Evolutionary conservation across 2,113 vertebrate genomes (phyloP), one percentile per base, ranked within the genome.

Genomic region (Nothoprocta perdicaria): DNA sequence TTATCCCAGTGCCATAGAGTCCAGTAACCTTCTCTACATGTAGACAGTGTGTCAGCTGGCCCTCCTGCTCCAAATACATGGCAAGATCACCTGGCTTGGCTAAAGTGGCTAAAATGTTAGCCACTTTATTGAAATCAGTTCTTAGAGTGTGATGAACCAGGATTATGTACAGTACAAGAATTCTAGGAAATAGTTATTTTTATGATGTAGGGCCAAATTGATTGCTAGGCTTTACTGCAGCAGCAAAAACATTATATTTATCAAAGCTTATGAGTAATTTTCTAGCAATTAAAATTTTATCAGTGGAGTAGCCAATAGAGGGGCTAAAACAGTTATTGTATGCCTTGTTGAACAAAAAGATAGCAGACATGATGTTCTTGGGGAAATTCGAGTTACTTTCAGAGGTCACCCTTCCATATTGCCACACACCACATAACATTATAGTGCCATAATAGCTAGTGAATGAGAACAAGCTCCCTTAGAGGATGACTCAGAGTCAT

Each of bases 201-300:
- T 31, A 19, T 71, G 61, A 60, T 29, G 61, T 24, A 53, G 75
- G 45, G 57, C 61, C 58, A 89, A 62, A 45, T 86, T 2, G 68
- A 57, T 62, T 84, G 29, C 53, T 27, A n/a, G 65, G 21, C 29
- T 68, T 46, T 21, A 46, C 22, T 31, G 27, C 43, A 65, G 26
- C 16, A 82, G 86, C 48, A 73, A 62, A 82, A 92, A 12, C 86
- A 82, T 73, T 19, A n/a, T 45, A 80, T 76, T 81, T 84, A 46
- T 92, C 48, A 86, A 90, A 78, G 53, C 65, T 58, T 57, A 43
- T 48, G 38, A 89, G 53, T 35, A 72, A 53, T 90, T 87, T 82
- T 89, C 43, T 81, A 89, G 75, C 81, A 50, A 63, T 83, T 69
- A 45, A 45, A 48, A 48, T 81, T 80, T 79, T 92, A 89, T 87